A percentile compares a stretch with the other conserved stretches of the same genome.
Evolutionary conservation across 2,888 invertebrate species (phyloP).

Genomic region (Drosophila gaucha): DNA sequence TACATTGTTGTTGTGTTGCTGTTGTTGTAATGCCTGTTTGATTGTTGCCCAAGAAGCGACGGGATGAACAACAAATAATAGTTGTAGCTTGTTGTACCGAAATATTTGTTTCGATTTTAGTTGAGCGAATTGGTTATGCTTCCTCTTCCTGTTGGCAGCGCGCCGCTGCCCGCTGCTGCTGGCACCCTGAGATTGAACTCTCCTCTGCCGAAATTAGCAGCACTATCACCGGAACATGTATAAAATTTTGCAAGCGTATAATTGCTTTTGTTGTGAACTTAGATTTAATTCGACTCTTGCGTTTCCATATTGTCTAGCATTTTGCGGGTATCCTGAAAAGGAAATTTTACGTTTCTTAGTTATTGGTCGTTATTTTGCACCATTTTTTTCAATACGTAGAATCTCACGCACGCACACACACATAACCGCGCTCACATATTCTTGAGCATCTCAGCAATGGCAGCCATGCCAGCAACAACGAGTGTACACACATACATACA

Average conservation of each 20-base stretch:
- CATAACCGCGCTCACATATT: slow-evolving; percentile 51
- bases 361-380: slow-evolving; percentile 82
- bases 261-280: slow-evolving; percentile 45
- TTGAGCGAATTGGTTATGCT: slow-evolving; percentile 44
- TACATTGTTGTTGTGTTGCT: slow-evolving; percentile 78
- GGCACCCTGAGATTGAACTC: slow-evolving; percentile 56
- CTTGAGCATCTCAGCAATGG: slow-evolving; percentile 65
- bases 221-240: slow-evolving; percentile 52
- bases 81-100: slow-evolving; percentile 26
- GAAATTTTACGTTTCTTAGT: slow-evolving; percentile 68
- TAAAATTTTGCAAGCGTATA: slow-evolving; percentile 51
- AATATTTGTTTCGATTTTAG: slow-evolving; percentile 20
- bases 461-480: slow-evolving; percentile 68
- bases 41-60: slow-evolving; percentile 35
- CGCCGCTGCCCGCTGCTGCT: slow-evolving; percentile 55
- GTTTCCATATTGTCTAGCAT: slow-evolving; percentile 51
- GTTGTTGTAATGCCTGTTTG: slow-evolving; percentile 49
- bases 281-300: slow-evolving; percentile 46
- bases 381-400: slow-evolving; percentile 83
- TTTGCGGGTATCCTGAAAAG: slow-evolving; percentile 68
- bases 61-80: slow-evolving; percentile 44
- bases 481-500: slow-evolving; percentile 53
- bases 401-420: slow-evolving; percentile 70
- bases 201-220: slow-evolving; percentile 56
- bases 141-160: slow-evolving; percentile 62